These are phyloP conservation scores for Tetrao urogallus DNA, from an alignment of 2,113 vertebrate genomes.

Conservation along the genomic window DNA sequence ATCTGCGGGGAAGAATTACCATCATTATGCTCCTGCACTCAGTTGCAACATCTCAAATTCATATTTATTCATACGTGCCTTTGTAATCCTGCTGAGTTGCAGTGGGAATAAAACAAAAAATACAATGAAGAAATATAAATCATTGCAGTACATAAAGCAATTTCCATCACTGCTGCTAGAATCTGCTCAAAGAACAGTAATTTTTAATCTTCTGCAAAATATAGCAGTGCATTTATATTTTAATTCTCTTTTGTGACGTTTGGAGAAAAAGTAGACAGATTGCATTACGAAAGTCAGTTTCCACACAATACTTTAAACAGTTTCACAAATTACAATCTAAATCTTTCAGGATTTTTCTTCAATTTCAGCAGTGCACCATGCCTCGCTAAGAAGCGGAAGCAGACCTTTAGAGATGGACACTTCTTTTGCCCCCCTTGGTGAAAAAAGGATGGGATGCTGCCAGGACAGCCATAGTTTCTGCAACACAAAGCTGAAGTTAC, in stretches of 20 bases:
- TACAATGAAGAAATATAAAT: neutral
- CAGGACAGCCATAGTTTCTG: too few species aligned
- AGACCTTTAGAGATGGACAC: neutral
- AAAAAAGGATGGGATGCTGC: too few species aligned
- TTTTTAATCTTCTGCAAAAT: neutral
- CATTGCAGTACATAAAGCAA: neutral
- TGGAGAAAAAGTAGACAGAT: neutral
- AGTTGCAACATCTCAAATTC: neutral
- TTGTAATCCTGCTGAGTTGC: neutral
- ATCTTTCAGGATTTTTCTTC: neutral
- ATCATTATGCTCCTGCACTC: neutral
- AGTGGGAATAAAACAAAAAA: neutral
- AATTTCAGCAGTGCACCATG: neutral
- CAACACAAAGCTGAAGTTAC: too few species aligned
- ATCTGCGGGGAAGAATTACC: neutral
- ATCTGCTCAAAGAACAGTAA: neutral
- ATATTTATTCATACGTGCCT: neutral
- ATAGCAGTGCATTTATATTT: neutral
- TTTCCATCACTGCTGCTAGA: neutral
- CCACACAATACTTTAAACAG: neutral
- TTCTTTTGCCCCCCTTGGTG: neutral
- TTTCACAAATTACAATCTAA: neutral
- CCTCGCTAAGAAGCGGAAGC: neutral
- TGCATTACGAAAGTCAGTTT: neutral
- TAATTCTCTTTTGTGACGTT: neutral